These are phyloP conservation scores for Turdus rufiventris DNA, from an alignment of 2,113 vertebrate genomes.

Conservation along the genomic window DNA sequence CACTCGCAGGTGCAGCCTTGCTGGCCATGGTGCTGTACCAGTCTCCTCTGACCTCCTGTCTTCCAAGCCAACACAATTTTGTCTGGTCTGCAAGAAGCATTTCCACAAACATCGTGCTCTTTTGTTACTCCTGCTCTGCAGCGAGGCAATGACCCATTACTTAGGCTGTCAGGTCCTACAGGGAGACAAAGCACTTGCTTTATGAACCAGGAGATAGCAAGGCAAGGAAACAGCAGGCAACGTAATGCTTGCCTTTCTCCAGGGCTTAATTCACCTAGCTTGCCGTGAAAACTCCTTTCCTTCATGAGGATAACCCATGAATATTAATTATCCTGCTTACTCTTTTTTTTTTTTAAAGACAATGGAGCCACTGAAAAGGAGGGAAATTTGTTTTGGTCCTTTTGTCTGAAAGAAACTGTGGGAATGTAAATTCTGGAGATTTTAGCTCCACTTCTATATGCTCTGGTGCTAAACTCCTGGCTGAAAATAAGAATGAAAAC, in stretches of 20 bases:
- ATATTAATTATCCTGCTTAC: background rate
- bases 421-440: background rate
- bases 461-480: background rate
- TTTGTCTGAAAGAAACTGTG: background rate
- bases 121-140: background rate
- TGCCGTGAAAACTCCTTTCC: background rate
- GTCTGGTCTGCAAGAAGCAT: fast-evolving
- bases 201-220: background rate
- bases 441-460: background rate
- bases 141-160: background rate
- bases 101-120: fast-evolving
- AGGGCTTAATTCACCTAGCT: background rate
- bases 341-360: background rate
- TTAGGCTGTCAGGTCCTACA: background rate
- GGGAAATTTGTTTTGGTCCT: background rate
- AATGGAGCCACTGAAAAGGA: background rate
- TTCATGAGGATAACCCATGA: background rate
- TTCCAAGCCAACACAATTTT: fast-evolving
- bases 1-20: background rate
- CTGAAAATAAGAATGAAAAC: background rate
- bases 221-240: background rate
- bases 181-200: background rate
- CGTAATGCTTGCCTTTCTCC: background rate
- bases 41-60: background rate
- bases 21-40: background rate